Conservation (phyloP, 2,888 invertebrate genomes). For the Leistus spinibarbis region DNA sequence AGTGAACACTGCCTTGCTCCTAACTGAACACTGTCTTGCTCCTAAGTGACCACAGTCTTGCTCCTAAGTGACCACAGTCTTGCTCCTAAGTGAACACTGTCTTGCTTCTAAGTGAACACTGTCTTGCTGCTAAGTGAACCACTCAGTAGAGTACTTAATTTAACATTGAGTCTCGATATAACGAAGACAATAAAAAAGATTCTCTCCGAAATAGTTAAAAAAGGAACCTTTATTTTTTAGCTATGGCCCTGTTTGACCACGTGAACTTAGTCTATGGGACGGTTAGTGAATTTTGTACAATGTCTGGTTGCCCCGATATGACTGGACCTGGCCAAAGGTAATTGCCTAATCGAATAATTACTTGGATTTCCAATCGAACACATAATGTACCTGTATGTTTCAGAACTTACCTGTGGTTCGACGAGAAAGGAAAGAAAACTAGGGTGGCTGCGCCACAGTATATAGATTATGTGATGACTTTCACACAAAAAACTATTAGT, state of each 20-base stretch:
- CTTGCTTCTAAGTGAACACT: no score
- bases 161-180: no score
- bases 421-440: conserved; percentile 98
- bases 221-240: conserved; percentile 59
- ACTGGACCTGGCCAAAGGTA: conserved; percentile 93
- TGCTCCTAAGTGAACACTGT: no score
- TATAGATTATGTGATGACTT: conserved; percentile 98
- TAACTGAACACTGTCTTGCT: no score
- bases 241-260: conserved; percentile 97
- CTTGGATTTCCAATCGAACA: not conserved
- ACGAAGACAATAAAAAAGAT: no score
- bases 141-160: no score
- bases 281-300: conserved; percentile 98
- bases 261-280: conserved; percentile 98
- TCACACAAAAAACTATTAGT: conserved; percentile 95
- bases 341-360: conserved; percentile 45
- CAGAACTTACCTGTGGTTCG: conserved; percentile 97
- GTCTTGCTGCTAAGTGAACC: no score
- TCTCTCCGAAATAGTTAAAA: no score
- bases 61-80: no score
- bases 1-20: no score
- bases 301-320: conserved; percentile 95
- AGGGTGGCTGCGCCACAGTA: conserved; percentile 97
- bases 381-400: conserved; percentile 47
- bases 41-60: no score